Percentiles rank a stretch among this genome's conserved stretches.
phyloP scores from a whole-genome alignment of 2,888 invertebrate genomes.

The Theretra japonica region DNA sequence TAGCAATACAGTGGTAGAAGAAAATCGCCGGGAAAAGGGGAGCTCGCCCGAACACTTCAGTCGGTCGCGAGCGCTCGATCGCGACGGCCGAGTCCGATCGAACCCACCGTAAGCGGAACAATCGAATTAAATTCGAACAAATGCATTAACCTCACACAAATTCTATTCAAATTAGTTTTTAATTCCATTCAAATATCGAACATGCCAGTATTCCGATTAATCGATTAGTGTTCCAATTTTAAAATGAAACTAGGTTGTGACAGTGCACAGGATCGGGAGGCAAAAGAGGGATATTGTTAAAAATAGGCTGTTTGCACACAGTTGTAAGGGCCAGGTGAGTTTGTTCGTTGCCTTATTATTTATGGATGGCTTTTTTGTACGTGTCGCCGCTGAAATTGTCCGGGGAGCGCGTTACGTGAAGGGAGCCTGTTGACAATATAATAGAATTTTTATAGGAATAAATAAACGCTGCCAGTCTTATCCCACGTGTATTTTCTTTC shows the following conservation, averaged over 20 bases:
- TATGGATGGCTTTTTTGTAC: constrained; percentile 38
- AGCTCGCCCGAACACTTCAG: constrained; percentile 60
- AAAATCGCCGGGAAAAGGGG: constrained; percentile 62
- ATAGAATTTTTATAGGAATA: constrained; percentile 24
- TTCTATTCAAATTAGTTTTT: constrained; percentile 36
- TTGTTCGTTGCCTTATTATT: constrained; percentile 40
- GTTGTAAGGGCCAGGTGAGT: constrained; percentile 35
- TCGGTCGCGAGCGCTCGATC: constrained; percentile 67
- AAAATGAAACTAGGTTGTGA: constrained; percentile 57
- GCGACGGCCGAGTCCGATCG: constrained; percentile 30
- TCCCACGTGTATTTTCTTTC: constrained; percentile 3
- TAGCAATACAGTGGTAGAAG: constrained; percentile 63
- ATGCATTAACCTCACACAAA: constrained; percentile 40
- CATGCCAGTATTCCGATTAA: constrained; percentile 35
- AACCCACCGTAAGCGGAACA: constrained; percentile 38
- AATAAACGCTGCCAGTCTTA: not conserved
- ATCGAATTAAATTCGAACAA: constrained; percentile 50
- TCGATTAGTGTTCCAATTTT: constrained; percentile 43
- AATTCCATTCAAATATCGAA: constrained; percentile 29
- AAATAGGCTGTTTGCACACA: constrained; percentile 34
- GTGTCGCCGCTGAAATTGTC: constrained; percentile 29
- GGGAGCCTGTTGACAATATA: constrained; percentile 4
- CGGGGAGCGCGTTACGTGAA: constrained; percentile 9
- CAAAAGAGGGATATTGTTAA: constrained; percentile 54
- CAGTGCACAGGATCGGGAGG: constrained; percentile 53